Evolutionary conservation across 2,888 invertebrate species (phyloP).

Genomic region (Chironomus tentans): DNA sequence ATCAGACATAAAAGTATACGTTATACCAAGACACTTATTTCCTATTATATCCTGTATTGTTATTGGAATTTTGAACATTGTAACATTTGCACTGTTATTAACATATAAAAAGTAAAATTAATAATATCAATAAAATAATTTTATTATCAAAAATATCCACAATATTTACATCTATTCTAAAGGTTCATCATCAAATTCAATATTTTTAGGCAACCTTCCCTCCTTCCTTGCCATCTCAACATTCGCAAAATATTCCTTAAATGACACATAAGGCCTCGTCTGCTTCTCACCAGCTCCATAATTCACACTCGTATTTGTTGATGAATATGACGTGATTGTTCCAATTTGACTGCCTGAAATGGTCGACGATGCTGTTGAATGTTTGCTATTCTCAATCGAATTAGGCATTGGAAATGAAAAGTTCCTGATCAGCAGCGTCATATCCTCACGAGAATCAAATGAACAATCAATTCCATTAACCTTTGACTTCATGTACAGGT

Average conservation of each 20-base stretch:
- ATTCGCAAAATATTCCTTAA: conserved; percentile 67
- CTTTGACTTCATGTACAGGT: conserved; percentile 50
- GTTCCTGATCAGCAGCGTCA: conserved; percentile 75
- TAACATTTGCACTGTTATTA: too few relatives aligned
- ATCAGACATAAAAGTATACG: too few relatives aligned
- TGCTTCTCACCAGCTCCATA: conserved; percentile 52
- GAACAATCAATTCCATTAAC: conserved; percentile 36
- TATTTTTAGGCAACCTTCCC: conserved; percentile 56
- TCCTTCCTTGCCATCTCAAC: conserved; percentile 56
- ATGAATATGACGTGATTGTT: conserved; percentile 36
- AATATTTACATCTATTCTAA: background rate
- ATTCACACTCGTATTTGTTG: conserved; percentile 36
- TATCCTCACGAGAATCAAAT: conserved; percentile 65
- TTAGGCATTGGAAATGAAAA: conserved; percentile 71
- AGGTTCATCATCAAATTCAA: conserved; percentile 40
- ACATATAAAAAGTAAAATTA: too few relatives aligned
- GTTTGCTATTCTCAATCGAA: conserved; percentile 38
- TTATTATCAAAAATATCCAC: too few relatives aligned
- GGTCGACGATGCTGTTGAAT: conserved; percentile 28
- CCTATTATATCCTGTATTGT: too few relatives aligned
- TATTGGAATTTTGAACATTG: too few relatives aligned
- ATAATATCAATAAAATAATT: too few relatives aligned
- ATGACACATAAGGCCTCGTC: conserved; percentile 76
- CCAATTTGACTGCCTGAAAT: conserved; percentile 31
- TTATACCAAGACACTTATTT: too few relatives aligned